A percentile compares a stretch with the other conserved stretches of the same genome.
These are phyloP conservation scores for Magallana gigas DNA, from an alignment of 1,140 invertebrate species.

Conservation along the genomic window DNA sequence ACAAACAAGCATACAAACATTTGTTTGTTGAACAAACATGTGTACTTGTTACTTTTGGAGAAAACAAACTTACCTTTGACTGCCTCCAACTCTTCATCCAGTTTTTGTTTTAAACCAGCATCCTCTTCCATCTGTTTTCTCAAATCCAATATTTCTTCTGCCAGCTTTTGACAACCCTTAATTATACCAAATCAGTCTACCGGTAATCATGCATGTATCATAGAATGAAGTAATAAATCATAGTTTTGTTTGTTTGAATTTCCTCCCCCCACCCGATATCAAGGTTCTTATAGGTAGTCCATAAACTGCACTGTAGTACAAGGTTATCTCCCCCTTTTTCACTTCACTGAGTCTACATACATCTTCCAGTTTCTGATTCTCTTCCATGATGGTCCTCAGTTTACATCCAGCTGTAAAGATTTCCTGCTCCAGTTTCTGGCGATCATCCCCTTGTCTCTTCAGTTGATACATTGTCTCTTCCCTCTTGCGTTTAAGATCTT, in stretches of 20 bases:
- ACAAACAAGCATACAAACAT: background rate
- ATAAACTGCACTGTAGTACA: too few relatives aligned
- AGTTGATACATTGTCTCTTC: slow-evolving; percentile 82
- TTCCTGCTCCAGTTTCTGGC: slow-evolving; percentile 68
- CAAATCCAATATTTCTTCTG: slow-evolving; percentile 66
- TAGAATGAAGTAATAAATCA: too few relatives aligned
- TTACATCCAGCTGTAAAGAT: slow-evolving; percentile 73
- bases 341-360: slow-evolving; percentile 43
- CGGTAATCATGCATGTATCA: too few relatives aligned
- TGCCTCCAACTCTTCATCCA: slow-evolving; percentile 57
- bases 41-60: too few relatives aligned
- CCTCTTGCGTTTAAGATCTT: slow-evolving; percentile 85
- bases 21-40: too few relatives aligned
- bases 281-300: too few relatives aligned
- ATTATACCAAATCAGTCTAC: too few relatives aligned
- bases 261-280: too few relatives aligned
- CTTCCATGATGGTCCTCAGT: slow-evolving; percentile 78
- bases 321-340: slow-evolving; percentile 5
- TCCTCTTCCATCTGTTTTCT: slow-evolving; percentile 68
- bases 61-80: slow-evolving; percentile 64
- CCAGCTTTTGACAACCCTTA: slow-evolving; percentile 68
- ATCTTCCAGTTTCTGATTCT: slow-evolving; percentile 73
- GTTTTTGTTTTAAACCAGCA: slow-evolving; percentile 61
- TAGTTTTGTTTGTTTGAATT: too few relatives aligned
- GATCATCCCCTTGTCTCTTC: slow-evolving; percentile 80